Evolutionary conservation across 37 sponge, comb jelly and placozoan species (phyloP).

Genomic region (Diacarnus erythraeanus): DNA sequence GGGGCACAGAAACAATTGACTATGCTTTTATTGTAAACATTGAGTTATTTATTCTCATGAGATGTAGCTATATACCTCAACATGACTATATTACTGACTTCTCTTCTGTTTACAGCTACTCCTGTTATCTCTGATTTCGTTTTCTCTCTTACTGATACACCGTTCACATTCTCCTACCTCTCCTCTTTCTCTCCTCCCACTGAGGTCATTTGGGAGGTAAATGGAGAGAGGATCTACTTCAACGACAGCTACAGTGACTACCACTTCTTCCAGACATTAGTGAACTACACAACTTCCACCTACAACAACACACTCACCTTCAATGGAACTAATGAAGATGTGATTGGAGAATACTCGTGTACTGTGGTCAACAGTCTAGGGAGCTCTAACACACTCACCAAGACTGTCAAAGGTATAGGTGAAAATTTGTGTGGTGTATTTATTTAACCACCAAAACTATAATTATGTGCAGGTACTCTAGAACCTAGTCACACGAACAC

Average conservation of each 20-base stretch:
- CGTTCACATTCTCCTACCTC: conserved; percentile 2
- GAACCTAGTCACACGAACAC: too few species aligned
- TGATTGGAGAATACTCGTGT: conserved; percentile 15
- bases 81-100: background rate
- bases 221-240: background rate
- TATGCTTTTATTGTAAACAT: too few species aligned
- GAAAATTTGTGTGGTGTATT: too few species aligned
- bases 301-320: conserved; percentile 17
- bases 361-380: conserved; percentile 1
- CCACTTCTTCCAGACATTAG: background rate
- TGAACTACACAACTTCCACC: background rate
- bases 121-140: background rate
- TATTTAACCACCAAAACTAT: too few species aligned
- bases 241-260: background rate
- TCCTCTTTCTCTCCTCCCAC: conserved; percentile 16
- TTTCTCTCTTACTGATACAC: background rate
- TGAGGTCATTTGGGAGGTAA: conserved; percentile 1
- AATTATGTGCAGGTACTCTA: too few species aligned
- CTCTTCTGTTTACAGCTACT: background rate
- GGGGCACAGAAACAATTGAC: too few species aligned
- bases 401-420: background rate
- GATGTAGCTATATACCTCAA: too few species aligned
- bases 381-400: background rate
- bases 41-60: too few species aligned
- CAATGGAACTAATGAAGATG: background rate